Base-by-base conservation (phyloP, 1,140 invertebrate species). In the Zelostemma sp. region DNA sequence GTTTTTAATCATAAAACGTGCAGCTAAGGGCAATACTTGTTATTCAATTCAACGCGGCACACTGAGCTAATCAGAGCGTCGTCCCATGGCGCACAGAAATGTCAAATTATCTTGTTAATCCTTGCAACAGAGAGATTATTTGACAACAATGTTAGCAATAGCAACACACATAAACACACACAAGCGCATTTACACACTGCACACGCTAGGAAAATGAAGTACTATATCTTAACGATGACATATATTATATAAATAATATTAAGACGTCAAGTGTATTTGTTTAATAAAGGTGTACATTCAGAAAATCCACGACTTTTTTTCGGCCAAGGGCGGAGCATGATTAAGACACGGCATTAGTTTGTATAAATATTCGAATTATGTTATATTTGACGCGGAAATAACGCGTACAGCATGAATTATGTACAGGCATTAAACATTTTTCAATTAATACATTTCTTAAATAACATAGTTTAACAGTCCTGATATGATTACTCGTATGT, bases 201-300 rank as follows among this genome's bases (percentile, higher is more conserved):
- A 85, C 83, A 84, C 77, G 81, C 77, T 84, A 82, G 80, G 77
- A 82, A 80, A 83, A 78, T 83, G 68, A 81, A 84, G 75, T 83
- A 83, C 70, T 70, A 72, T 82, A 81, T 80, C 79, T 81, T 80
- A 83, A 80, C 74, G 76, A 83, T 73, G 70, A 82, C 71, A 77
- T 78, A 74, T 68, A 78, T 75, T 79, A 75, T 77, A 84, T 82
- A 84, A 82, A 83, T 84, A 85, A 74, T 74, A 83, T 79, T 85
- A 85, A 83, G 80, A 82, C 80, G 82, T 86, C 82, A 85, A 85
- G 81, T 86, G 84, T 86, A 86, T 86, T 86, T 86, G 83, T 85
- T 85, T 85, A 85, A 85, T 85, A 85, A 85, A 85, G 83, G 84
- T 85, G 82, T 85, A 85, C 80, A 85, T 85, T 85, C 81, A 81